Base-by-base conservation (phyloP, 2,797 vertebrate genomes). In the Cephalopachus bancanus region DNA sequence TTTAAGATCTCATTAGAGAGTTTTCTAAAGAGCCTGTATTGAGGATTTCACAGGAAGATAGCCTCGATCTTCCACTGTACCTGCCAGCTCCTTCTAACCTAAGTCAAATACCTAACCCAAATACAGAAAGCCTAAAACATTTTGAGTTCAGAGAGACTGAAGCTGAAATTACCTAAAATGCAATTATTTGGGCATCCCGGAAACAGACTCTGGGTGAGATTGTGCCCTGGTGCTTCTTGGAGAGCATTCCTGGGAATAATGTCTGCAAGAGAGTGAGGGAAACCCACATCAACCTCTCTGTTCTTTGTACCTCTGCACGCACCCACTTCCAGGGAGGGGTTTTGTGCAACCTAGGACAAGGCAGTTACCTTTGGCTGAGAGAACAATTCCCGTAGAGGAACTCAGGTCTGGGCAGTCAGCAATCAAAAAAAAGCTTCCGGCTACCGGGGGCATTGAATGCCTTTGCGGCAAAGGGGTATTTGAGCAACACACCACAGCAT, bases 1-100 rank as follows among this genome's bases (percentile, higher is more conserved):
- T 87, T 94, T 75, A 85, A 93, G 49, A 67, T n/a, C n/a, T 86
- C 11, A 17, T 8, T 91, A 49, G 19, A 94, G 64, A 85, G 84
- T 85, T 85, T 53, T 71, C 74, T 79, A 7, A 20, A 72, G 62
- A 79, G 64, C 51, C 57, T 91, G 5, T 33, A 20, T 76, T 80
- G 78, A 91, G 49, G 53, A n/a, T 87, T 86, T 81, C 33, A 20
- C n/a, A 59, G 20, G 69, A 89, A 91, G 65, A 75, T 51, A 76
- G 62, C 24, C 55, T 84, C 71, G 69, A 60, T 86, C 57, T 74
- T 60, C 53, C 16, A 85, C 64, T 57, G 11, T 78, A 59, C 15
- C 19, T 51, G n/a, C 28, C 20, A 51, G 10, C 62, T 62, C 6
- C 65, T 91, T 87, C 7, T 65, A 60, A 89, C 24, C 51, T 28